Percentiles rank a stretch among this genome's conserved stretches.
These are phyloP conservation scores for Naso thynnoides DNA, from an alignment of 2,797 vertebrate genomes.

Conservation along the genomic window DNA sequence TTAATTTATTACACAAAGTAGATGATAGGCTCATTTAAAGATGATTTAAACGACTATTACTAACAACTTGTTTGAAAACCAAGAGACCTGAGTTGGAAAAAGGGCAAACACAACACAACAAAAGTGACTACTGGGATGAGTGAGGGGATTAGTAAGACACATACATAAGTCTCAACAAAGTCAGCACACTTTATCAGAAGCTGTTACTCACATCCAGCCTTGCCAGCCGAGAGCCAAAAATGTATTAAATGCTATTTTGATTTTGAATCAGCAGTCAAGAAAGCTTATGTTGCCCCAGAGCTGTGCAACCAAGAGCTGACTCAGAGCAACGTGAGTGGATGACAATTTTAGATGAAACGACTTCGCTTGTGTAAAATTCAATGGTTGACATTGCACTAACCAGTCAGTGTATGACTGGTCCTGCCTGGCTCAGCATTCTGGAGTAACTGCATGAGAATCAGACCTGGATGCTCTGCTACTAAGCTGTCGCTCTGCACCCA, in stretches of 20 bases:
- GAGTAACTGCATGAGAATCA: slow-evolving; percentile 41
- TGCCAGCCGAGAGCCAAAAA: background rate
- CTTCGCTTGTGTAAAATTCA: slow-evolving; percentile 3
- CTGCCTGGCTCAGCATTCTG: slow-evolving; percentile 20
- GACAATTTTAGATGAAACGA: background rate
- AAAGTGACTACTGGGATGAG: slow-evolving; percentile 18
- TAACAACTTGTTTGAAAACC: slow-evolving; percentile 60
- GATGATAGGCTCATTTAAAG: slow-evolving; percentile 49
- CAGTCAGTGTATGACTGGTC: slow-evolving; percentile 18
- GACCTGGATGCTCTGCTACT: slow-evolving; percentile 53
- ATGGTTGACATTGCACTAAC: slow-evolving; percentile 18
- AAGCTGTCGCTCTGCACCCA: slow-evolving; percentile 49
- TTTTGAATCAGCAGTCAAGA: slow-evolving; percentile 7
- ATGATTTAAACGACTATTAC: slow-evolving; percentile 73
- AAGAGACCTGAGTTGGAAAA: slow-evolving; percentile 59
- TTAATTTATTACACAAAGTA: slow-evolving; percentile 72
- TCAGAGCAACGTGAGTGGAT: background rate
- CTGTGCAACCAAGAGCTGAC: background rate
- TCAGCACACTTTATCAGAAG: slow-evolving; percentile 18
- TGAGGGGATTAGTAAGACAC: slow-evolving; percentile 22
- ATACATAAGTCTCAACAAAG: slow-evolving; percentile 13
- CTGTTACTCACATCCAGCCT: slow-evolving; percentile 11
- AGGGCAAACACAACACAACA: slow-evolving; percentile 39
- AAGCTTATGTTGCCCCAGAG: background rate
- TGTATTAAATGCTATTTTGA: slow-evolving; percentile 14